Evolutionary conservation across 1,140 invertebrate genomes (phyloP).

Genomic region (Ips nitidus): DNA sequence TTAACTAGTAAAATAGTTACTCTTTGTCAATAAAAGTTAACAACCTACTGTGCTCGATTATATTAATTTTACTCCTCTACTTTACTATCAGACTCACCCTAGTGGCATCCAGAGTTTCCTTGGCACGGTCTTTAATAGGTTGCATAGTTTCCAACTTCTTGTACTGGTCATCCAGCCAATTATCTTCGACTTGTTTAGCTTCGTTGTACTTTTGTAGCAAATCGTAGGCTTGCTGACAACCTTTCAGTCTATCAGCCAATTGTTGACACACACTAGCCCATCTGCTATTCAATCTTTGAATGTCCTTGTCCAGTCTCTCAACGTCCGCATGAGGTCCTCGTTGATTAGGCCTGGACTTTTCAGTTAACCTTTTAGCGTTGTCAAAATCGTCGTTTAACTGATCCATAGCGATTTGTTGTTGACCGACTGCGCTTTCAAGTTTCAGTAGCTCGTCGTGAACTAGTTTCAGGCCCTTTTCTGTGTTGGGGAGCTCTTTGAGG

Average conservation of each 20-base stretch:
- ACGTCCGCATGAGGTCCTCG: slow-evolving; percentile 77
- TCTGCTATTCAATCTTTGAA: slow-evolving; percentile 80
- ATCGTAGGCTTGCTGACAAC: slow-evolving; percentile 82
- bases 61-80: not conserved
- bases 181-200: slow-evolving; percentile 81
- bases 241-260: slow-evolving; percentile 85
- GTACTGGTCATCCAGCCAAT: slow-evolving; percentile 82
- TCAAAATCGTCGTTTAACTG: slow-evolving; percentile 88
- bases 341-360: slow-evolving; percentile 75
- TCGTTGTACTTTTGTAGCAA: slow-evolving; percentile 84
- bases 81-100: slow-evolving; percentile 63
- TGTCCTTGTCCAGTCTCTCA: slow-evolving; percentile 90
- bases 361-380: slow-evolving; percentile 81
- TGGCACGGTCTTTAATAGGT: slow-evolving; percentile 69
- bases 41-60: slow-evolving; percentile 3
- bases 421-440: slow-evolving; percentile 78
- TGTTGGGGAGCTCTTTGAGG: slow-evolving; percentile 80
- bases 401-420: slow-evolving; percentile 85
- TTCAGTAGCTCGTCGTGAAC: slow-evolving; percentile 74
- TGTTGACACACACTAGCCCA: slow-evolving; percentile 92
- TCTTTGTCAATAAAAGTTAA: not conserved
- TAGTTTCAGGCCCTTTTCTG: slow-evolving; percentile 70
- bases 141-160: slow-evolving; percentile 70
- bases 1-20: not conserved
- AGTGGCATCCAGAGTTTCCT: slow-evolving; percentile 74